These are phyloP conservation scores for Adineta ricciae DNA, from an alignment of 2,888 invertebrate species.

Conservation along the genomic window DNA sequence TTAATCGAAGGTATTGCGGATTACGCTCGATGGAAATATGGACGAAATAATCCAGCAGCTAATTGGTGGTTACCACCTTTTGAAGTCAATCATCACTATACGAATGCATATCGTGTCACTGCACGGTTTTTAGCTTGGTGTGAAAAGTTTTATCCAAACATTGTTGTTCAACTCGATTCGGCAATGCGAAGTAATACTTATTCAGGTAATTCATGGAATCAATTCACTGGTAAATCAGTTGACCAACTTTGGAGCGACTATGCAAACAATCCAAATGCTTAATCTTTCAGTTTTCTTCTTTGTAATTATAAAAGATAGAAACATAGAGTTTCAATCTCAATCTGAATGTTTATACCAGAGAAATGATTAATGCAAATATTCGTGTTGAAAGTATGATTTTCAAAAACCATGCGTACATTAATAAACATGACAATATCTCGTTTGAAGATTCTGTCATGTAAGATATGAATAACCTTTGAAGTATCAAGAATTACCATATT, in stretches of 20 bases:
- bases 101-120: neutral
- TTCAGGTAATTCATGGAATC: neutral
- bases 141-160: neutral
- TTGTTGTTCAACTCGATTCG: neutral
- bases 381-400: too few species aligned
- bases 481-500: too few species aligned
- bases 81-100: neutral
- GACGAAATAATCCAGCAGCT: neutral
- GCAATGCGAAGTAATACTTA: neutral
- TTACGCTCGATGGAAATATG: constrained; percentile 10
- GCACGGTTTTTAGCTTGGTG: neutral
- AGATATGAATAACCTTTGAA: too few species aligned
- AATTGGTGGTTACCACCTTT: neutral
- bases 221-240: neutral
- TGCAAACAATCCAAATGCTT: neutral
- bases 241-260: neutral
- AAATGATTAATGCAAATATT: too few species aligned
- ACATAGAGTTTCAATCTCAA: too few species aligned
- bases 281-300: neutral
- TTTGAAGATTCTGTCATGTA: too few species aligned
- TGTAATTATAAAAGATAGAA: too few species aligned
- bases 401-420: too few species aligned
- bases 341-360: too few species aligned
- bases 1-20: constrained; percentile 16
- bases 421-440: too few species aligned